These are phyloP conservation scores for Drosophila lacicola DNA, from an alignment of 2,888 invertebrate species.

Conservation along the genomic window DNA sequence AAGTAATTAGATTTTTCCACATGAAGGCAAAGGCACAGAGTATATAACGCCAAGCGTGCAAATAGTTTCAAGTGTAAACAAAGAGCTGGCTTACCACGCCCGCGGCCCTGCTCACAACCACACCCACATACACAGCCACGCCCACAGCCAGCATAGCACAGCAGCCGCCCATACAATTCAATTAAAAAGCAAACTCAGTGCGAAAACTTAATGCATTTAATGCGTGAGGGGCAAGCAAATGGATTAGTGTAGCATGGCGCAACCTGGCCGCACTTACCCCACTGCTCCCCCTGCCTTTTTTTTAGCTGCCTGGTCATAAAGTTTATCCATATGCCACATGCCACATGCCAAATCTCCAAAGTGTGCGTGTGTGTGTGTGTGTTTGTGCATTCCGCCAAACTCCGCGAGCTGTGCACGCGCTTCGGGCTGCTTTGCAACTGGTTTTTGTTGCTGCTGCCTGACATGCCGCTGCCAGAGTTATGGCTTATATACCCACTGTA, in stretches of 20 bases:
- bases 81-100: constrained; percentile 43
- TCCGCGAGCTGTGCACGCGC: constrained; percentile 33
- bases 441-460: constrained; percentile 26
- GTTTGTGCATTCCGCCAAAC: constrained; percentile 9
- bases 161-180: constrained; percentile 64
- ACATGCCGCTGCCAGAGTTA: constrained; percentile 49
- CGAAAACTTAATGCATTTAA: constrained; percentile 75
- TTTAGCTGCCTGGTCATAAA: constrained; percentile 50
- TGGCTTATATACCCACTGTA: constrained; percentile 40
- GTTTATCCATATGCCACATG: constrained; percentile 59
- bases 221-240: constrained; percentile 76
- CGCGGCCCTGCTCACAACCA: neutral
- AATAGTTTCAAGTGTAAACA: constrained; percentile 72
- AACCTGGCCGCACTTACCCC: constrained; percentile 8
- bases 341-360: constrained; percentile 59
- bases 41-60: constrained; percentile 38
- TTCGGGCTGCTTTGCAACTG: constrained; percentile 32
- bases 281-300: neutral
- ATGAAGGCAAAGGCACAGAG: constrained; percentile 47
- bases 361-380: constrained; percentile 7
- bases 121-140: constrained; percentile 10
- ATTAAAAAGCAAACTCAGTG: constrained; percentile 63
- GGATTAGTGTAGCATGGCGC: constrained; percentile 53
- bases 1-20: constrained; percentile 78
- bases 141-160: neutral